Evolutionary conservation across 2,888 invertebrate species (phyloP).

Genomic region (Ypsolopha sequella): DNA sequence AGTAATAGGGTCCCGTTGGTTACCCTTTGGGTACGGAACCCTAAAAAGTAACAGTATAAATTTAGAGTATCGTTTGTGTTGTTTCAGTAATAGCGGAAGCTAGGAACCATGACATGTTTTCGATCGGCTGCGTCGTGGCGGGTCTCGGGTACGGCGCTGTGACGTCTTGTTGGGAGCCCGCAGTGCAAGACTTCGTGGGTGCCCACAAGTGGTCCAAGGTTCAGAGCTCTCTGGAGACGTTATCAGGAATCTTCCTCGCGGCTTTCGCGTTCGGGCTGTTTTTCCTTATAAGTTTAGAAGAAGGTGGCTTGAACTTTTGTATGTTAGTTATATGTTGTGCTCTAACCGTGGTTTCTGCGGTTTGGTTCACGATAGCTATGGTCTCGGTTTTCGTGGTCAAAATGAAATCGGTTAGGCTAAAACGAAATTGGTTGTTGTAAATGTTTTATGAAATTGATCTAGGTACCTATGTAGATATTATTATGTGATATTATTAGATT

Average conservation of each 20-base stretch:
- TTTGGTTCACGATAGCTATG: constrained; percentile 39
- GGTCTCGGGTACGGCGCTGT: constrained; percentile 64
- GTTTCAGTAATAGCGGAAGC: constrained; percentile 43
- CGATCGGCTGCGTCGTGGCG: constrained; percentile 59
- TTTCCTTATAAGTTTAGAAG: constrained; percentile 22
- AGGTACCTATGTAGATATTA: neutral
- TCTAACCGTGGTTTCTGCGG: constrained; percentile 30
- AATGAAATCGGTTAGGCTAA: constrained; percentile 11
- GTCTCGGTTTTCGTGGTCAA: constrained; percentile 38
- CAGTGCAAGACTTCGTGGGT: constrained; percentile 58
- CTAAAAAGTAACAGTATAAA: no score
- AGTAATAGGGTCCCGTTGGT: no score
- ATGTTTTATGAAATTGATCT: neutral
- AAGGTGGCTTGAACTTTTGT: constrained; percentile 34
- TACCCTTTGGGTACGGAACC: no score
- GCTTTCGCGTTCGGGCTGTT: constrained; percentile 36
- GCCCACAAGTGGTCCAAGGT: constrained; percentile 59
- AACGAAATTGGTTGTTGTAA: neutral
- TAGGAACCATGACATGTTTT: constrained; percentile 51
- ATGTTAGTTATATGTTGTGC: constrained; percentile 41
- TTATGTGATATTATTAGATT: neutral
- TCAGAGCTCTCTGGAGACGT: constrained; percentile 56
- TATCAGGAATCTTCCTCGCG: constrained; percentile 41
- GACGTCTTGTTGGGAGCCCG: constrained; percentile 54
- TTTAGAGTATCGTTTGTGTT: neutral